Base-by-base conservation (phyloP, 2,888 invertebrate genomes). In the Anagyrus pseudococci region DNA sequence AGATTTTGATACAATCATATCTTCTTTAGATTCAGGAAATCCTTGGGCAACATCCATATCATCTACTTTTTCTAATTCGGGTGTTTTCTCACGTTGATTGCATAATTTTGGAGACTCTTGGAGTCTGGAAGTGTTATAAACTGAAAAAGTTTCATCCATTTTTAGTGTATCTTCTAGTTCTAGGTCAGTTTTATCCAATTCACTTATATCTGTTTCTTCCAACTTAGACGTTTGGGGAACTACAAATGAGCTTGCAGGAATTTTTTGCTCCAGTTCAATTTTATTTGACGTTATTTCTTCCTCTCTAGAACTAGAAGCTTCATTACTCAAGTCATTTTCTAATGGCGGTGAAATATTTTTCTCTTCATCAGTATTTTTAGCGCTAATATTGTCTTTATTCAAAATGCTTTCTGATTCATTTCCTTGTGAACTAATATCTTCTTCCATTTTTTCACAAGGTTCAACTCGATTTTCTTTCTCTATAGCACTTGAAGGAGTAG, bases 101-200 rank as follows among this genome's bases (percentile, higher is more conserved):
- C 40, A 44, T 2, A 44, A 37, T 4, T 3, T 49, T 37, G 22
- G 19, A 1, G 60, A 60, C 23, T 54, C 37, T 17, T 23, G 17
- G 2, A 66, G 20, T n/a, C 58, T 49, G 6, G 66, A 63, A 17
- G 66, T 67, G 44, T 67, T 67, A 47, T 55, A 63, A n/a, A 37
- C 13, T 2, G 63, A 63, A 23, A 67, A 63, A 4, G 60, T 58
- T 52, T 63, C 63, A 2, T 63, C 66, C 66, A 67, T 61, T 56
- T 64, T 63, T 3, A 66, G 19, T 1, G 63, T 63, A 20, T 63
- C 63, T 10, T 67, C 63, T 41, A 63, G 48, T 13, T 58, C 63
- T 15, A 37, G 2, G 22, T 54, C 49, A 3, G 19, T 19, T 19
- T 48, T 57, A 15, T 46, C 47, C 1, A 37, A 20, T 26, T 25